Conservation (phyloP, 2,797 vertebrate genomes). For the Tapirus indicus region DNA sequence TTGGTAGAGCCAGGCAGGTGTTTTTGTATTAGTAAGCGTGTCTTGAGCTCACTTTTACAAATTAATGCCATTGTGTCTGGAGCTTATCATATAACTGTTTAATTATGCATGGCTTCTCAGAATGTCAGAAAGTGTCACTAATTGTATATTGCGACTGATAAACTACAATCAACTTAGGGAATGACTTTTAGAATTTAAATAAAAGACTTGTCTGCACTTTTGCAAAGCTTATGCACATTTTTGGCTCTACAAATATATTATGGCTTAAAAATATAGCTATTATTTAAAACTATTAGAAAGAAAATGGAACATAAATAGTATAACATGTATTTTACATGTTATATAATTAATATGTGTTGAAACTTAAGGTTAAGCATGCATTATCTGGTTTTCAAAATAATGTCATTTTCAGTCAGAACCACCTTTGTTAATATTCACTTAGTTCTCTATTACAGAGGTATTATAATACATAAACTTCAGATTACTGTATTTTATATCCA, state of each 20-base stretch:
- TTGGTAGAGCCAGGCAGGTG: slow-evolving; percentile 97
- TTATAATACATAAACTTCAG: background rate
- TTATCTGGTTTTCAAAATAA: slow-evolving; percentile 53
- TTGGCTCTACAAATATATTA: slow-evolving; percentile 23
- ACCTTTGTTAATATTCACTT: background rate
- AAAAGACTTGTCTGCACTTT: slow-evolving; percentile 47
- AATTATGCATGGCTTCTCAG: slow-evolving; percentile 86
- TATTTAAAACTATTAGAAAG: slow-evolving; percentile 25
- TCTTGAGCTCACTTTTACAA: slow-evolving; percentile 87
- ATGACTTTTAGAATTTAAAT: slow-evolving; percentile 51
- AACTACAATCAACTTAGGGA: slow-evolving; percentile 53
- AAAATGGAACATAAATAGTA: background rate
- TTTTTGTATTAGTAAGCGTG: slow-evolving; percentile 88
- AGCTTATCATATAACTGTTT: slow-evolving; percentile 82
- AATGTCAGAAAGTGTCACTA: slow-evolving; percentile 73
- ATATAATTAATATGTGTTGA: slow-evolving; percentile 31
- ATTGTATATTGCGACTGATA: slow-evolving; percentile 61
- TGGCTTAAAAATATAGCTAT: slow-evolving; percentile 21
- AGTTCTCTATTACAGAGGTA: slow-evolving; percentile 13
- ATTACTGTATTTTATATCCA: slow-evolving; percentile 35
- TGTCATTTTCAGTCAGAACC: background rate
- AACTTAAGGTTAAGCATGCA: background rate
- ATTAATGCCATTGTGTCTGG: slow-evolving; percentile 86
- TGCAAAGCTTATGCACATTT: slow-evolving; percentile 26
- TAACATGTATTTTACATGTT: background rate